Evolutionary conservation across 2,113 vertebrate genomes (phyloP), one percentile per base, ranked within the genome.

Genomic region (Heliornis fulica): DNA sequence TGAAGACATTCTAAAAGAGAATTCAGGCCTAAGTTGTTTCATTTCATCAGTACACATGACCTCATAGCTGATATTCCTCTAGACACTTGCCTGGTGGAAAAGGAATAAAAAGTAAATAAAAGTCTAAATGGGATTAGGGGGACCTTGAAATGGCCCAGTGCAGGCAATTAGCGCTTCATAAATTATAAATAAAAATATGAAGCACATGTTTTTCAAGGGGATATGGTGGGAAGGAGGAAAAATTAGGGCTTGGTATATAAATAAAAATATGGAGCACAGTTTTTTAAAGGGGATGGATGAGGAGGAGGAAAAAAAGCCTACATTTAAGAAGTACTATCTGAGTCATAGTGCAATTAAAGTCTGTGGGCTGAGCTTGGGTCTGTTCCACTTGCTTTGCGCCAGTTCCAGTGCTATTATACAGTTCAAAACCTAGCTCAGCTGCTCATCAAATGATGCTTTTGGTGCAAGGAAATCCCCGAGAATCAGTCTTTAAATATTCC

Each of bases 281-380:
- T 32, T 48, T 90, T 54, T 22, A 15, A 64, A 59, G 12, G 7
- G 26, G 5, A n/a, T 56, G 21, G 38, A 54, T 5, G 1, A 2
- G 23, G 1, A 50, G 22, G 6, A 75, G 15, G 25, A 74, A 60
- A 72, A 92, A 80, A 93, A 32, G 1, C 3, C n/a, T 43, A 36
- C 63, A 23, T 76, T 48, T 21, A 61, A 66, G 69, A 43, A 75
- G 23, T 10, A 40, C 51, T 75, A 68, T 60, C 56, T 87, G 76
- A 95, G 43, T 91, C 83, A 96, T 81, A 64, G n/a, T 7, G 41
- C 36, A 91, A 48, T 92, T 94, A 81, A 92, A 83, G 19, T 31
- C 43, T 95, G 72, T 78, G 46, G 86, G 80, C 40, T 89, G 79
- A 93, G 36, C 51, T 31, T 90, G 93, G 68, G 51, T 90, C 41